Evolutionary conservation across 2,797 vertebrate genomes (phyloP).

Genomic region (Microctenopoma steveboyesi): DNA sequence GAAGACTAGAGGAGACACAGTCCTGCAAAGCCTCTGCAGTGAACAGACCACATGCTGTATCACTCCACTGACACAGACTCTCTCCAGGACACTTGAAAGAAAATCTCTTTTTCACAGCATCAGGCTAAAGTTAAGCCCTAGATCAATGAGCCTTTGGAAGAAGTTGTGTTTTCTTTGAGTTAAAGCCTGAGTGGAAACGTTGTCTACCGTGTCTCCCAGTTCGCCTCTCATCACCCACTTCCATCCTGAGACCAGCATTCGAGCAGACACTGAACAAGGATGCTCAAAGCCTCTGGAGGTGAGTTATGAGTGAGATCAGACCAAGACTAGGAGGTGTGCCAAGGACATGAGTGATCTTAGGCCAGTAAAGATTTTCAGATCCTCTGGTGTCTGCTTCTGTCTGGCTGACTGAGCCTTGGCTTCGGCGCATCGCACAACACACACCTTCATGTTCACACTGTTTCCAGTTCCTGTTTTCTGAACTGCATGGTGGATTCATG

Average conservation of each 20-base stretch:
- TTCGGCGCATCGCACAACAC: background rate
- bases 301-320: constrained; percentile 24
- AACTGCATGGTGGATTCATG: background rate
- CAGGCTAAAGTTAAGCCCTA: constrained; percentile 14
- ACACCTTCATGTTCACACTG: background rate
- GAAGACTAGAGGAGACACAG: constrained; percentile 6
- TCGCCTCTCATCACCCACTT: constrained; percentile 11
- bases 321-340: constrained; percentile 21
- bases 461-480: background rate
- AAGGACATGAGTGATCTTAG: constrained; percentile 19
- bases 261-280: constrained; percentile 21
- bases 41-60: constrained; percentile 28
- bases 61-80: constrained; percentile 14
- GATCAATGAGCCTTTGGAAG: constrained; percentile 44
- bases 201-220: constrained; percentile 12
- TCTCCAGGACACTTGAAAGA: constrained; percentile 31
- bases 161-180: constrained; percentile 28
- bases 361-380: constrained; percentile 24
- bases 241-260: constrained; percentile 6
- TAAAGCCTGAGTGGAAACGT: constrained; percentile 32
- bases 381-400: constrained; percentile 19
- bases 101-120: constrained; percentile 40
- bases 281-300: constrained; percentile 20
- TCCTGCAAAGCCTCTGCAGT: constrained; percentile 4
- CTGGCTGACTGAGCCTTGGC: constrained; percentile 13